A percentile compares a stretch with the other conserved stretches of the same genome.
Conservation (phyloP, 2,113 vertebrate genomes). For the Chloropsis hardwickii region DNA sequence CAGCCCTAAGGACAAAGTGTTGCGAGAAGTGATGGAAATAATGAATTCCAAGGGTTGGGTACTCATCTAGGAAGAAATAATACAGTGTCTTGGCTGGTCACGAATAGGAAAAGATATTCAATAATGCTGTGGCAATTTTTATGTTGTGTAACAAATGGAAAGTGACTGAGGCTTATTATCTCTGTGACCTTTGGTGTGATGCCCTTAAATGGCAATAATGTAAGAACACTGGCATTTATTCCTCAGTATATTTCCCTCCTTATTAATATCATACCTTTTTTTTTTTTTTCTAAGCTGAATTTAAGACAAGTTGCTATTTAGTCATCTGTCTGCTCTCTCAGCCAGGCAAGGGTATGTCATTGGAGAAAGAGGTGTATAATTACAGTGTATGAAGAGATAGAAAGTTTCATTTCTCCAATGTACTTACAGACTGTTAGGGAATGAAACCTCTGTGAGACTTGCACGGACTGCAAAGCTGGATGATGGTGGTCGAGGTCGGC, state of each 20-base stretch:
- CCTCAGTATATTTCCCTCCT: not conserved
- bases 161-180: constrained; percentile 49
- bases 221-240: constrained; percentile 32
- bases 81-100: not conserved
- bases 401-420: not conserved
- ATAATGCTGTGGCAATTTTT: constrained; percentile 14
- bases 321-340: not conserved
- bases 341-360: not conserved
- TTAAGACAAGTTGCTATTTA: not conserved
- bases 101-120: constrained; percentile 4
- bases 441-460: not conserved
- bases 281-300: not conserved
- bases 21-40: constrained; percentile 36
- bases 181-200: constrained; percentile 30
- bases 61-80: constrained; percentile 27
- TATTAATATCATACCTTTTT: constrained; percentile 28
- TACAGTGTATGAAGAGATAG: not conserved
- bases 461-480: not conserved
- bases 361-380: not conserved
- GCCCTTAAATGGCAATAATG: constrained; percentile 48
- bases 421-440: not conserved
- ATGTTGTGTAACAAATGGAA: constrained; percentile 54
- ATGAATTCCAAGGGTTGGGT: constrained; percentile 25
- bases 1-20: constrained; percentile 7
- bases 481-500: not conserved